phyloP scores from a whole-genome alignment of 1,140 invertebrate species.

The Drosophila elegans region DNA sequence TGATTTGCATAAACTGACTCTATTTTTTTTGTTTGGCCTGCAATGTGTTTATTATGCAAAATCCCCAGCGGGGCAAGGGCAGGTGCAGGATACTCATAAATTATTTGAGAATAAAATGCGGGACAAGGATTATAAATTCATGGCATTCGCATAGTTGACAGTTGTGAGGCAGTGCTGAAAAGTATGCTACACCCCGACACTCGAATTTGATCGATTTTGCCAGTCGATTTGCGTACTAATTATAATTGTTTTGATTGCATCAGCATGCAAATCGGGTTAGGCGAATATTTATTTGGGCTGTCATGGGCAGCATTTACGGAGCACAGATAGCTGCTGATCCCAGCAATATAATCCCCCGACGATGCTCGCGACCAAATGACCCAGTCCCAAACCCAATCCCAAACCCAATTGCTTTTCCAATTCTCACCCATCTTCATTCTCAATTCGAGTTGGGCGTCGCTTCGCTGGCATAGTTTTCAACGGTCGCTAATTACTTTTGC shows the following conservation, averaged over 20 bases:
- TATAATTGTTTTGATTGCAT: conserved; percentile 45
- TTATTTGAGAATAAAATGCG: conserved; percentile 24
- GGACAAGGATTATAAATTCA: conserved; percentile 6
- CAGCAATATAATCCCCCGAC: background rate
- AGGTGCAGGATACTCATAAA: conserved; percentile 30
- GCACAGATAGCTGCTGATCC: conserved; percentile 1
- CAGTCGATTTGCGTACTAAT: conserved; percentile 29
- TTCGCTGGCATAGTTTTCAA: conserved; percentile 59
- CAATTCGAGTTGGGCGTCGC: conserved; percentile 21
- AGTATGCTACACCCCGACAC: conserved; percentile 32
- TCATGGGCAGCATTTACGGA: too few relatives aligned
- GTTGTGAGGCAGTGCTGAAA: conserved; percentile 21
- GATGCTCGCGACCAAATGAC: conserved; percentile 6
- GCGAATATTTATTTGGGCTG: background rate
- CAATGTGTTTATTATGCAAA: conserved; percentile 52
- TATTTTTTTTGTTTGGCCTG: conserved; percentile 13
- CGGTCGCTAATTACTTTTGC: conserved; percentile 74
- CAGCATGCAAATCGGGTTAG: conserved; percentile 15
- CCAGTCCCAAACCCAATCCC: background rate
- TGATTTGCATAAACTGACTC: conserved; percentile 48
- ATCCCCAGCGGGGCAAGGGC: conserved; percentile 2
- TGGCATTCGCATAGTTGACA: conserved; percentile 27
- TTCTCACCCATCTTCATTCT: conserved; percentile 7
- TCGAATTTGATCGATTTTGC: conserved; percentile 31
- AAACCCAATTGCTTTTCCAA: conserved; percentile 18